phyloP scores from a whole-genome alignment of 2,888 invertebrate species.

The Prosapia bicincta region DNA sequence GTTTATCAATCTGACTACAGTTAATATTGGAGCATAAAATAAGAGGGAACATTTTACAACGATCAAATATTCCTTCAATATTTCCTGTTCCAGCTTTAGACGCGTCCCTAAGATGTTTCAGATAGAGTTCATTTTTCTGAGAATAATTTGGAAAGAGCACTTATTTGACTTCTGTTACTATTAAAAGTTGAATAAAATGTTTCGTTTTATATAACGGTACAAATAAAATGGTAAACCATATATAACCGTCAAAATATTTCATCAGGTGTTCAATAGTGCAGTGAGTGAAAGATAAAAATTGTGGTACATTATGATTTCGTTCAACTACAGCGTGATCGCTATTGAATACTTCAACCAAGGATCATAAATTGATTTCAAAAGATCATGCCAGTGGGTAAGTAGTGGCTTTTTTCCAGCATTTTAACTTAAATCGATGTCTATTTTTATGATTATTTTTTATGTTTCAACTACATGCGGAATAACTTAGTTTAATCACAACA shows the following conservation, averaged over 20 bases:
- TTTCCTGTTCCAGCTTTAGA: no score
- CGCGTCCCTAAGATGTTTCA: neutral
- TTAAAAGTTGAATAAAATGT: neutral
- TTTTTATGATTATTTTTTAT: no score
- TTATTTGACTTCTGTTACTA: neutral
- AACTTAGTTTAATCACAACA: no score
- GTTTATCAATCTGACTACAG: no score
- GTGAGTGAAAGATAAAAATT: neutral
- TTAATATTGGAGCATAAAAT: no score
- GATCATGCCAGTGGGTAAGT: neutral
- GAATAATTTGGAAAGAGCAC: neutral
- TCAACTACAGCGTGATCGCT: neutral
- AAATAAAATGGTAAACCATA: neutral
- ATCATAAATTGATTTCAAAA: neutral
- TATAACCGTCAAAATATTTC: neutral
- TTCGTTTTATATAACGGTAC: neutral
- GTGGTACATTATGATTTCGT: neutral
- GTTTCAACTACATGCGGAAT: no score
- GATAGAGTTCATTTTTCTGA: neutral
- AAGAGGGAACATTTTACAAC: no score
- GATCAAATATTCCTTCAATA: no score
- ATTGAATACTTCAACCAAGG: neutral
- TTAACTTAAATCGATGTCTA: no score
- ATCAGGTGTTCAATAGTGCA: neutral
- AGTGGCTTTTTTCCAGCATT: neutral